Conservation (phyloP, 2,113 vertebrate species). For the Alethe castanea region DNA sequence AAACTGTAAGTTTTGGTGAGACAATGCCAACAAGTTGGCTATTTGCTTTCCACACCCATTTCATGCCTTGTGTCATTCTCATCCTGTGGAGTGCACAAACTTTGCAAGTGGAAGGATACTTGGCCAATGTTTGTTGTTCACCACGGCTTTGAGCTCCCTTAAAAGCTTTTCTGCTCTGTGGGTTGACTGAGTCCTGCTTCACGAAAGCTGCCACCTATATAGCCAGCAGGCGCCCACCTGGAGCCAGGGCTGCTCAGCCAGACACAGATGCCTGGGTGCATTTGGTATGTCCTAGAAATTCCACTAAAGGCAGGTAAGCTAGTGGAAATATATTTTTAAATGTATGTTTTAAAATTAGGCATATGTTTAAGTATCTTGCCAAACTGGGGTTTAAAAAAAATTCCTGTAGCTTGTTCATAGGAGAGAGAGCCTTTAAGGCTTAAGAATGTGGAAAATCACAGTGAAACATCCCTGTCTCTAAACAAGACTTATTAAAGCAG, state of each 20-base stretch:
- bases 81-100: neutral
- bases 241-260: neutral
- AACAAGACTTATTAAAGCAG: neutral
- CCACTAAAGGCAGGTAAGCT: neutral
- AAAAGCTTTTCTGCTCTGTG: neutral
- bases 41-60: neutral
- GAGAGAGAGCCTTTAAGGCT: neutral
- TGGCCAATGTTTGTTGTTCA: neutral
- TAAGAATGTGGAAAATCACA: neutral
- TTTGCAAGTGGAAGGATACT: neutral
- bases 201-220: neutral
- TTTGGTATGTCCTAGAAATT: neutral
- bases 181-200: neutral
- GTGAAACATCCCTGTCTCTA: neutral
- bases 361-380: neutral
- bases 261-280: neutral
- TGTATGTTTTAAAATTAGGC: neutral
- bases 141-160: neutral
- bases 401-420: neutral
- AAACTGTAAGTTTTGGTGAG: neutral
- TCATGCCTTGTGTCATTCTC: neutral
- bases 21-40: neutral
- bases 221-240: neutral
- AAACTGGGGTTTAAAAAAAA: neutral
- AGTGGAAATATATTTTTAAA: neutral